Conservation (phyloP, 2,888 invertebrate species). For the Zeuzera pyrina region DNA sequence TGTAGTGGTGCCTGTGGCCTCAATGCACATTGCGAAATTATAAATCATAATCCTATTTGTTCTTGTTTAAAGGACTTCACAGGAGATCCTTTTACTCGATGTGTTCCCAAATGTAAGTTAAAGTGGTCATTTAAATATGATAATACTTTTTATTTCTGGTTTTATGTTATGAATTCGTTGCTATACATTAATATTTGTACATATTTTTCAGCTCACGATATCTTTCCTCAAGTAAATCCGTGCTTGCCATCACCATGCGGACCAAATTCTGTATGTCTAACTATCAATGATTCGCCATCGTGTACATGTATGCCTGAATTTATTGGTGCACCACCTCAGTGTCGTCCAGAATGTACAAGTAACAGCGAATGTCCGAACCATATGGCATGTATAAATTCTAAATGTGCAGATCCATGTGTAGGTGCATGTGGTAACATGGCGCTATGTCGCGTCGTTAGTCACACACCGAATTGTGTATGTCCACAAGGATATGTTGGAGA, state of each 20-base stretch:
- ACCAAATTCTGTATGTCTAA: conserved; percentile 76
- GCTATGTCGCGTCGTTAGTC: conserved; percentile 81
- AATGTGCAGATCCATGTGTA: conserved; percentile 82
- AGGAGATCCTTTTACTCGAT: conserved; percentile 84
- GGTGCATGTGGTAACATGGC: conserved; percentile 80
- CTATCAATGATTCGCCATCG: conserved; percentile 74
- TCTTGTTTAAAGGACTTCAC: conserved; percentile 78
- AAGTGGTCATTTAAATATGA: conserved; percentile 4
- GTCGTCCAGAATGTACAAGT: conserved; percentile 81
- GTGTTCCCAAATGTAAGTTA: conserved; percentile 76
- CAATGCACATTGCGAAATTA: conserved; percentile 79
- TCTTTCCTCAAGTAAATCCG: conserved; percentile 63
- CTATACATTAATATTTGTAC: neutral
- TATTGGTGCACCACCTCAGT: conserved; percentile 79
- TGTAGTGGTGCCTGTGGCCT: conserved; percentile 85
- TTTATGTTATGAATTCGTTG: conserved; percentile 1
- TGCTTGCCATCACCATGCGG: conserved; percentile 81
- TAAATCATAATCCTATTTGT: conserved; percentile 86
- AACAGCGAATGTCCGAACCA: conserved; percentile 80
- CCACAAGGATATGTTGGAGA: conserved; percentile 78
- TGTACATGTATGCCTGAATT: conserved; percentile 81
- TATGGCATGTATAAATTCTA: conserved; percentile 79
- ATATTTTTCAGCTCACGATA: conserved; percentile 41
- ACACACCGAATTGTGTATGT: conserved; percentile 80
- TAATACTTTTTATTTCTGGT: neutral